Conservation (phyloP, 2,797 vertebrate genomes). For the Gallinago nigripennis region DNA sequence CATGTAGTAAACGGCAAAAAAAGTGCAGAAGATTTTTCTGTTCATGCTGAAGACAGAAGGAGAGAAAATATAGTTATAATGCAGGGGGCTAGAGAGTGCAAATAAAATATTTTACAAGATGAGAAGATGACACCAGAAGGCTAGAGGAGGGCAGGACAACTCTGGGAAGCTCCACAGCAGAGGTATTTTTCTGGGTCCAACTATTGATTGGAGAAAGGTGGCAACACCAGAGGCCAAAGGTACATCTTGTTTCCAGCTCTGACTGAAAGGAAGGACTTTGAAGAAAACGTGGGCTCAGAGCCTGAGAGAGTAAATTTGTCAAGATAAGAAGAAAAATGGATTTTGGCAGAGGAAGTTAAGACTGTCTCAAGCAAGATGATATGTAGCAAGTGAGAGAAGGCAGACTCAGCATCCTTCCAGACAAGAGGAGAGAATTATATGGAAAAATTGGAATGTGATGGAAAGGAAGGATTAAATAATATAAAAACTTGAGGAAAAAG, state of each 20-base stretch:
- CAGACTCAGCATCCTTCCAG: not conserved
- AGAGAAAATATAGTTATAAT: not conserved
- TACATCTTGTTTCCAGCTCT: not conserved
- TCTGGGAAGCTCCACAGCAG: not conserved
- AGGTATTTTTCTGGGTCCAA: not conserved
- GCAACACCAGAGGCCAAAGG: not conserved
- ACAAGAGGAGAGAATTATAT: not conserved
- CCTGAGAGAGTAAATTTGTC: not conserved
- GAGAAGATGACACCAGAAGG: not conserved
- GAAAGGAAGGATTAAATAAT: not conserved
- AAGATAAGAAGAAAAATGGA: not conserved
- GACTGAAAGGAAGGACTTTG: not conserved
- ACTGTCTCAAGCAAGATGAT: not conserved
- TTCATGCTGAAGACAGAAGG: not conserved
- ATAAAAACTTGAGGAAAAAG: not conserved
- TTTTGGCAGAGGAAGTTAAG: not conserved
- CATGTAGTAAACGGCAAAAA: accelerated
- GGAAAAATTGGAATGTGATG: not conserved
- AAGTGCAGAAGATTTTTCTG: not conserved
- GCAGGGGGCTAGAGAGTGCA: not conserved
- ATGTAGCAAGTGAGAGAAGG: not conserved
- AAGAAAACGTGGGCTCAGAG: not conserved
- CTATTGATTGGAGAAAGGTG: not conserved
- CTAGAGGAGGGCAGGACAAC: not conserved
- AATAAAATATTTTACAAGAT: not conserved